Evolutionary conservation across 1,140 invertebrate genomes (phyloP).

Genomic region (Chelonus insularis): DNA sequence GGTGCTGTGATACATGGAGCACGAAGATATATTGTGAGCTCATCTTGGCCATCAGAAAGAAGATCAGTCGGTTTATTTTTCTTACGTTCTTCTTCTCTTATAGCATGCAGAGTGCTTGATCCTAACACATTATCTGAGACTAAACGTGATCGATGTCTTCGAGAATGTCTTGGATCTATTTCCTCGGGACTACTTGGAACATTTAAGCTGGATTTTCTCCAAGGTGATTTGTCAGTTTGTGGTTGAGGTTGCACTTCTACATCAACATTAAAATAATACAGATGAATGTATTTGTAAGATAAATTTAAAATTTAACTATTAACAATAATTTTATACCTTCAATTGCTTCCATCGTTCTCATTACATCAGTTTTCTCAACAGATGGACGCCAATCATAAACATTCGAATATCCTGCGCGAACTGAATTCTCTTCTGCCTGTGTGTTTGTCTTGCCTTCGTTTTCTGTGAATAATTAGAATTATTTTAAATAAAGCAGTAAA

Average conservation of each 20-base stretch:
- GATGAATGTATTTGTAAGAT: background rate
- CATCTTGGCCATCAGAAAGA: slow-evolving; percentile 52
- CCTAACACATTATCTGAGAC: slow-evolving; percentile 55
- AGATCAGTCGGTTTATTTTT: slow-evolving; percentile 48
- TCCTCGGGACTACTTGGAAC: slow-evolving; percentile 67
- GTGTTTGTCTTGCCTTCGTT: slow-evolving; percentile 74
- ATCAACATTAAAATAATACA: background rate
- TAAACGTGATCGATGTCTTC: slow-evolving; percentile 57
- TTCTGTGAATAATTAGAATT: slow-evolving; percentile 57
- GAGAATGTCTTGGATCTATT: slow-evolving; percentile 57
- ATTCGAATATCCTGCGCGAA: slow-evolving; percentile 62
- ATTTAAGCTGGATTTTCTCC: slow-evolving; percentile 74
- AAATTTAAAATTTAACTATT: no score
- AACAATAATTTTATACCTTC: slow-evolving; percentile 65
- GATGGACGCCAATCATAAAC: slow-evolving; percentile 81
- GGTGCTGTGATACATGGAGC: slow-evolving; percentile 51
- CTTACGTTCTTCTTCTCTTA: slow-evolving; percentile 63
- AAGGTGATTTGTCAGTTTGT: slow-evolving; percentile 74
- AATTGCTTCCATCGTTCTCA: slow-evolving; percentile 82
- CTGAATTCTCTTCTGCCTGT: slow-evolving; percentile 68
- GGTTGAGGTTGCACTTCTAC: slow-evolving; percentile 71
- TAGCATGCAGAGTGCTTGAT: slow-evolving; percentile 59
- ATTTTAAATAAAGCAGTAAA: slow-evolving; percentile 14
- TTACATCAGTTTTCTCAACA: slow-evolving; percentile 80
- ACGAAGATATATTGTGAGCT: slow-evolving; percentile 68